Base-by-base conservation (phyloP, 2,888 invertebrate species). In the Silvanus unidentatus region DNA sequence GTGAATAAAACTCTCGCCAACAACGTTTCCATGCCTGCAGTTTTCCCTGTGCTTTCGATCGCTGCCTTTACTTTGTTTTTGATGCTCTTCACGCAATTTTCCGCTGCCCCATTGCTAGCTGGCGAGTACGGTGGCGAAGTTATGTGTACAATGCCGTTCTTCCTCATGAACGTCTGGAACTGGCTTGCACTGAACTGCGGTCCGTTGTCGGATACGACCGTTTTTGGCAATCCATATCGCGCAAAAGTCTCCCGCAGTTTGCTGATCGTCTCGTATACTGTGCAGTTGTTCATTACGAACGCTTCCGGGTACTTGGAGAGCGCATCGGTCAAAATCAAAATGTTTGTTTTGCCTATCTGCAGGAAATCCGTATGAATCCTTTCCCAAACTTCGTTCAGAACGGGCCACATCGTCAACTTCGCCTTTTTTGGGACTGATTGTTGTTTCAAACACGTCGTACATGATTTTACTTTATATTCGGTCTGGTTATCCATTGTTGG, bases 21-120 rank as follows among this genome's bases (percentile, higher is more conserved):
- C 22, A 8, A 22, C 8, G 22, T 22, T 22, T 22, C n/a, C 3
- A 22, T 22, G 22, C 8, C 22, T n/a, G n/a, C n/a, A n/a, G 8
- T 22, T 22, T 3, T 5, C 3, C 8, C 8, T 22, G 22, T 22
- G 35, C 42, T 14, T 13, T 12, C 9, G 9, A 46, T 12, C 12
- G 16, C 11, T 11, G 39, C 27, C 11, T 39, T 43, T 4, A 46
- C 9, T 16, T 43, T 37, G 13, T 35, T 30, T 40, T 43, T 47
- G n/a, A 47, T 43, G 13, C 40, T 40, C 14, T 36, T 43, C 5
- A 47, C 43, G 8, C 11, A n/a, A 15, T 40, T 43, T 43, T 47
- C 43, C 8, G 47, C 47, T 11, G 40, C 40, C 13, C 43, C 46
- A 29, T 43, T 43, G 15, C 43, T 41, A 12, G 35, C 40, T 28